Evolutionary conservation across 2,888 invertebrate genomes (phyloP).

Genomic region (Eupithecia insigniata): DNA sequence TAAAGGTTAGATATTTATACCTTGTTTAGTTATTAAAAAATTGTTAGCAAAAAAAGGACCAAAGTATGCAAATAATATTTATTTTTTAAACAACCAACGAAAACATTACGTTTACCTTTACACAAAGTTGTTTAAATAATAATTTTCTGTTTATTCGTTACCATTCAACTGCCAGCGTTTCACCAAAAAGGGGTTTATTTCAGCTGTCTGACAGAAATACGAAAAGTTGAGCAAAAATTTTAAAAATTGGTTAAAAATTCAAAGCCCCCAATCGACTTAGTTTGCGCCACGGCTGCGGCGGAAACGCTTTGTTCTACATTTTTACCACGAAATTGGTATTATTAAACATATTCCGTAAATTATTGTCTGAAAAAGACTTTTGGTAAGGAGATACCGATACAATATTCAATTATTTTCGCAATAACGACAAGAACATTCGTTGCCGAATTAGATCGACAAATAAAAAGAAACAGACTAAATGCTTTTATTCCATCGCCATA

Average conservation of each 20-base stretch:
- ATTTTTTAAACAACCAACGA: neutral
- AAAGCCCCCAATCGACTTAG: conserved; percentile 43
- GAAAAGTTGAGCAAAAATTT: conserved; percentile 36
- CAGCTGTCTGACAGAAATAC: conserved; percentile 38
- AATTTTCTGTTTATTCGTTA: conserved; percentile 19
- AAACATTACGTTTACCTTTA: neutral
- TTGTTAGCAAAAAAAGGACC: neutral
- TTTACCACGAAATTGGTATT: conserved; percentile 29
- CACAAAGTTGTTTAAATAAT: neutral
- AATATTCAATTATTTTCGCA: neutral
- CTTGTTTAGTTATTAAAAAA: too few species aligned
- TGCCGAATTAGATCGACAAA: neutral
- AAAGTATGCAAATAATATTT: neutral
- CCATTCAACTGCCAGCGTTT: conserved; percentile 23
- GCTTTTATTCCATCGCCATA: too few species aligned
- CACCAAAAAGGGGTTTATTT: conserved; percentile 36
- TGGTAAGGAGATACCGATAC: neutral
- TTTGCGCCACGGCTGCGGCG: conserved; percentile 31
- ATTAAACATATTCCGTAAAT: conserved; percentile 8
- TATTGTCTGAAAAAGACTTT: neutral
- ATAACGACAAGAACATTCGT: neutral
- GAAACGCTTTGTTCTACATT: conserved; percentile 39
- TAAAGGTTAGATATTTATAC: too few species aligned
- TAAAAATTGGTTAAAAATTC: conserved; percentile 41
- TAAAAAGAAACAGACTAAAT: neutral